Evolutionary conservation across 2,888 invertebrate genomes (phyloP).

Genomic region (Thecophora atra): DNA sequence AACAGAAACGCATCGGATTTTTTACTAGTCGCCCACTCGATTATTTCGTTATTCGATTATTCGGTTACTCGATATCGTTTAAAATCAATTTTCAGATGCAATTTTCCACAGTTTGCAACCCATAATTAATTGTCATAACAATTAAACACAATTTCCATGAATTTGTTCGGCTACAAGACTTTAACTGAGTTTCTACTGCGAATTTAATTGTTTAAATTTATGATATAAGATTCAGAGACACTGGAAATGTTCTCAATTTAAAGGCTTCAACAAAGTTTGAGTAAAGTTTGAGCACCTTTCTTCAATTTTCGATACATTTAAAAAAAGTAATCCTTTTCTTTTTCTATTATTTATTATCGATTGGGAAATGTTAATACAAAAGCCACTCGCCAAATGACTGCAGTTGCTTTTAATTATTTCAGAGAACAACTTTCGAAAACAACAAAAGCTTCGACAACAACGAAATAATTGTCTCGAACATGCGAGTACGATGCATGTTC

Average conservation of each 20-base stretch:
- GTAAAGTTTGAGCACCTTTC: too few species aligned
- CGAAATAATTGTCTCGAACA: too few species aligned
- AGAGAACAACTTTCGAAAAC: conserved; percentile 5
- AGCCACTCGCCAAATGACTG: background rate
- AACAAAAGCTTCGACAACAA: background rate
- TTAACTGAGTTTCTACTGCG: background rate
- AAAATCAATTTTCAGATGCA: background rate
- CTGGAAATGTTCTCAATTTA: too few species aligned
- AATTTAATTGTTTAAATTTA: background rate
- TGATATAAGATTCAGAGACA: too few species aligned
- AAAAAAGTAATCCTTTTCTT: too few species aligned
- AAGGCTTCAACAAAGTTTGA: too few species aligned
- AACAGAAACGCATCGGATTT: too few species aligned
- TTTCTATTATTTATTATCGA: too few species aligned
- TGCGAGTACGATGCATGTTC: too few species aligned
- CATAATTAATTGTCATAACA: background rate
- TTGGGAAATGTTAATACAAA: background rate
- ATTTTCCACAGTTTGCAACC: background rate
- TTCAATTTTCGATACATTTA: background rate
- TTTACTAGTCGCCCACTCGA: too few species aligned
- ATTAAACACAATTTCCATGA: background rate
- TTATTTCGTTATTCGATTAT: too few species aligned
- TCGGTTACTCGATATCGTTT: too few species aligned
- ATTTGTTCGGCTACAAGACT: background rate
- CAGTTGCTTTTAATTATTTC: background rate